These are phyloP conservation scores for Myotis planiceps DNA, from an alignment of 2,797 vertebrate genomes.

Conservation along the genomic window DNA sequence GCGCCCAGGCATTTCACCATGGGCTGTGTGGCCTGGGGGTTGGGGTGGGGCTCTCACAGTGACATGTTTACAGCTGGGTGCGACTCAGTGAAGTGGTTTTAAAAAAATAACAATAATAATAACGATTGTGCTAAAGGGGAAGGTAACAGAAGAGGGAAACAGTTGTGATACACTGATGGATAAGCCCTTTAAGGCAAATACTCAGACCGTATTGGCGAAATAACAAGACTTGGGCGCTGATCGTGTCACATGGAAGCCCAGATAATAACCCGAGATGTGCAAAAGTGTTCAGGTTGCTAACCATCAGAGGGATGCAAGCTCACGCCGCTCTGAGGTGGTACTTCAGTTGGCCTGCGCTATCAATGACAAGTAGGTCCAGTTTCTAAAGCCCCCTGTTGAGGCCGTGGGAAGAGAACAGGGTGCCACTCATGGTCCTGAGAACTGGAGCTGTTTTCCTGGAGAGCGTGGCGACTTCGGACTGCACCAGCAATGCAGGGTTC, in stretches of 20 bases:
- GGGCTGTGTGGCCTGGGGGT: neutral
- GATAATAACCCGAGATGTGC: neutral
- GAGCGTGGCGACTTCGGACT: accelerated
- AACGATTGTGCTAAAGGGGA: neutral
- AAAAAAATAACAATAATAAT: neutral
- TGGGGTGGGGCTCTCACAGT: neutral
- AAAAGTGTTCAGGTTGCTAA: neutral
- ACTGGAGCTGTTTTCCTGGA: neutral
- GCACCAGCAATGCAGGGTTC: neutral
- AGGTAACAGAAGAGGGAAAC: neutral
- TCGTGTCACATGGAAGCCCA: neutral
- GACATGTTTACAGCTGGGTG: neutral
- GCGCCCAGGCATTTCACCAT: neutral
- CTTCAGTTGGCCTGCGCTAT: neutral
- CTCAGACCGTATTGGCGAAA: neutral
- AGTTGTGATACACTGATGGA: neutral
- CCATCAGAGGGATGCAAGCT: neutral
- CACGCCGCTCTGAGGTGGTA: neutral
- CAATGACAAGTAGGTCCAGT: neutral
- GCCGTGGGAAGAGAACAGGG: neutral
- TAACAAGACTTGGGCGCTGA: neutral
- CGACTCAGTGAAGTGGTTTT: conserved; percentile 18
- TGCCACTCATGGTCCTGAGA: neutral
- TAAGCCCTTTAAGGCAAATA: neutral
- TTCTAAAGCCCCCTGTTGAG: neutral